Base-by-base conservation (phyloP, 2,888 invertebrate species). In the Acrocera orbiculus region DNA sequence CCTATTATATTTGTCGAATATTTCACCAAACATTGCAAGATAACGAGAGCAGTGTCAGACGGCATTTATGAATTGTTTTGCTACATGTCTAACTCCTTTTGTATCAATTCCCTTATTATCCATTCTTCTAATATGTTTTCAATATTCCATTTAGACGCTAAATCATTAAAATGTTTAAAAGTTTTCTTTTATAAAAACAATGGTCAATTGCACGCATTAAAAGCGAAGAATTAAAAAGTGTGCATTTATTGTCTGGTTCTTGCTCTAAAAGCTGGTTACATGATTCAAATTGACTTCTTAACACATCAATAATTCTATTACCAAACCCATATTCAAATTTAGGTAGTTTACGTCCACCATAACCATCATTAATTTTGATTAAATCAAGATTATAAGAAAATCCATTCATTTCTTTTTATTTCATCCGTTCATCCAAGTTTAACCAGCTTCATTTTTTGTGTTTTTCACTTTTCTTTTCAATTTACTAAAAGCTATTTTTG, bases 201-300 rank as follows among this genome's bases (percentile, higher is more conserved):
- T 70, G 65, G 52, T 81, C 70, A 33, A 87, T 67, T 45, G 80
- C 77, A 45, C 80, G 73, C 65, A 83, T 76, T 37, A 92, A 63
- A 42, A 83, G 69, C 32, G 86, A 73, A 35, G 78, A 72, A 0
- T 86, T 86, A 30, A 87, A 62, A 41, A 87, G 60, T 4, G 83
- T 77, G 82, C 90, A 95, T 69, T 89, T 95, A 54, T 85, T 90
- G 44, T 86, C 77, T 5, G 90, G 89, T 56, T 93, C 93, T 56
- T 87, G 63, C 45, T 78, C 75, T 37, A 79, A 65, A 15, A 95
- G 64, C 47, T 85, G 77, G 36, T 75, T 67, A 47, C 87, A 81
- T 26, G 78, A 73, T 16, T 73, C 69, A 11, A 87, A 61, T 50
- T 90, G 81, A 35, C 74, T 69, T 44, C 69, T 64, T 32, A 82